phyloP scores from a whole-genome alignment of 2,113 vertebrate genomes.

The Prietella phreatophila region DNA sequence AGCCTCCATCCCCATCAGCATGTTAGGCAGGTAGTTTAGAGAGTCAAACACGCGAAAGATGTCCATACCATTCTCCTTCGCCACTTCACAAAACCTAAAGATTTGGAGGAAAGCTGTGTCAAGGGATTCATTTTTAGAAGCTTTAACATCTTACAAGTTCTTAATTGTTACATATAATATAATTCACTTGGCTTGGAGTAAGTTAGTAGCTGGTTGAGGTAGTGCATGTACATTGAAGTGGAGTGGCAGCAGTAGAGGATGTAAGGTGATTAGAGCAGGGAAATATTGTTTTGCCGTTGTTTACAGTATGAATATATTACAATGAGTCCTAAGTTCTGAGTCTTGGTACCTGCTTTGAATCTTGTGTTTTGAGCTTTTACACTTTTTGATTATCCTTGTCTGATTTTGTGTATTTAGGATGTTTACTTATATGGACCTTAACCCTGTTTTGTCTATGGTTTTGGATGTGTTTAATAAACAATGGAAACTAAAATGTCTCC shows the following conservation, averaged over 20 bases:
- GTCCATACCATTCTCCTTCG: constrained; percentile 94
- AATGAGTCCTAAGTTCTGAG: background rate
- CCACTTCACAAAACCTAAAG: constrained; percentile 89
- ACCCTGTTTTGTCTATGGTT: background rate
- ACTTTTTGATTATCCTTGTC: background rate
- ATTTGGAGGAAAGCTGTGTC: background rate
- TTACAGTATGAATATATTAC: background rate
- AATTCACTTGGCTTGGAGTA: background rate
- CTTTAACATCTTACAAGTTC: background rate
- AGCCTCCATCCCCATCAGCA: constrained; percentile 92
- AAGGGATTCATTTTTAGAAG: background rate
- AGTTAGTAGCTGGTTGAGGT: background rate
- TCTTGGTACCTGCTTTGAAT: background rate
- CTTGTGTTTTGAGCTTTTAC: background rate
- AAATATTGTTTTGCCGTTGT: background rate
- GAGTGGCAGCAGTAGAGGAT: background rate
- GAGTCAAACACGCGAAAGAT: constrained; percentile 93
- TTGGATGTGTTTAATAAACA: background rate
- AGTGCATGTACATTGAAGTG: background rate
- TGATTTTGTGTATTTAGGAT: background rate
- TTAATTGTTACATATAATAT: background rate
- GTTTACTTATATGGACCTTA: background rate
- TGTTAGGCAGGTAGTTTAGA: constrained; percentile 92
- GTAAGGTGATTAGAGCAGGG: background rate
- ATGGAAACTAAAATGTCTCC: background rate